phyloP scores from a whole-genome alignment of 2,888 invertebrate species.

The Plebejus melissa region DNA sequence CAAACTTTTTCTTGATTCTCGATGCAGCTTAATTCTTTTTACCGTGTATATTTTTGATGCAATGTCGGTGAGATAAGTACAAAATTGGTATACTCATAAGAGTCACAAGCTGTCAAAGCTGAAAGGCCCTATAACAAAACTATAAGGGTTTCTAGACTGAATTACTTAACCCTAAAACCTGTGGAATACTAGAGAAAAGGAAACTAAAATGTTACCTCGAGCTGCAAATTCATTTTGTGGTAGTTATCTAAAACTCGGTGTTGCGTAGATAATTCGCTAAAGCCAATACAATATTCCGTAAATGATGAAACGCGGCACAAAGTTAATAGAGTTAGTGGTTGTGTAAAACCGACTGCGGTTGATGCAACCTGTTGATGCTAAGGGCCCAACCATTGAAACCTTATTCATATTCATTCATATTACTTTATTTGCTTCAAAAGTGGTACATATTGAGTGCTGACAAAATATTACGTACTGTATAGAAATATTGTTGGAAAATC shows the following conservation, averaged over 20 bases:
- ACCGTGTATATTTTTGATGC: too few species aligned
- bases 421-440: too few species aligned
- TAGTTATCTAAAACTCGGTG: not conserved
- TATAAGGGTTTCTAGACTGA: not conserved
- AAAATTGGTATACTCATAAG: too few species aligned
- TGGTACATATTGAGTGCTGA: not conserved
- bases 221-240: not conserved
- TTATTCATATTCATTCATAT: too few species aligned
- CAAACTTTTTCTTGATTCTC: too few species aligned
- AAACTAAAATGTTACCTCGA: not conserved
- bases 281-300: conserved; percentile 2
- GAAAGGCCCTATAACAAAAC: not conserved
- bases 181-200: not conserved
- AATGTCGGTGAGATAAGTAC: too few species aligned
- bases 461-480: not conserved
- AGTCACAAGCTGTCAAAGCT: too few species aligned
- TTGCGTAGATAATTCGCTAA: conserved; percentile 11
- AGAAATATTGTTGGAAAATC: too few species aligned
- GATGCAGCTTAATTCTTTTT: too few species aligned
- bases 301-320: conserved; percentile 3
- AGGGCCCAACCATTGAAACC: not conserved
- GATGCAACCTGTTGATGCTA: conserved; percentile 8
- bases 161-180: not conserved
- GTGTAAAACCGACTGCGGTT: not conserved
- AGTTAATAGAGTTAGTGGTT: conserved; percentile 18